phyloP scores from a whole-genome alignment of 2,888 invertebrate species.

The Elmis aenea region DNA sequence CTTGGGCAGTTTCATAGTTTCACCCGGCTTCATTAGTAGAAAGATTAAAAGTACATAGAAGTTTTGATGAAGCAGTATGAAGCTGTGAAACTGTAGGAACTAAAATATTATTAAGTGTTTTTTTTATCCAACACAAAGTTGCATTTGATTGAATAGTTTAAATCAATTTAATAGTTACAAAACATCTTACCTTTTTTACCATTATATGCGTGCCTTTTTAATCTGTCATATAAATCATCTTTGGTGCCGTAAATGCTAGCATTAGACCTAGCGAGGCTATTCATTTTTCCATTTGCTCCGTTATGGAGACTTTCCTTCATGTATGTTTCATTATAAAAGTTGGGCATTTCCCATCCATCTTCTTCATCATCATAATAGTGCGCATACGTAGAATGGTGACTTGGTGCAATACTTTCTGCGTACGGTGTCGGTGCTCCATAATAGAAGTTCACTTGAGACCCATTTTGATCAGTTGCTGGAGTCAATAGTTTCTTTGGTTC shows the following conservation, averaged over 20 bases:
- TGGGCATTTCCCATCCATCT: constrained; percentile 97
- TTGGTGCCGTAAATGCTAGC: constrained; percentile 93
- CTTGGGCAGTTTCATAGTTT: too few relatives aligned
- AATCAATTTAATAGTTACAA: background rate
- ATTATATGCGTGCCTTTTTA: constrained; percentile 91
- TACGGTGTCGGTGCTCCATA: constrained; percentile 93
- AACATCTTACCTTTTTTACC: constrained; percentile 88
- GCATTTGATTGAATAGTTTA: too few relatives aligned
- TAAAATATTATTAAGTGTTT: too few relatives aligned
- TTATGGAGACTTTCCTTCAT: constrained; percentile 92
- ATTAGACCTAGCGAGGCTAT: constrained; percentile 87
- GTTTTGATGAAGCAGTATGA: too few relatives aligned
- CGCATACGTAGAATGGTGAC: constrained; percentile 92
- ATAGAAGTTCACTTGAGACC: constrained; percentile 93
- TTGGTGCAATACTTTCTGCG: constrained; percentile 91
- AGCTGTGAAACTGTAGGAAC: too few relatives aligned
- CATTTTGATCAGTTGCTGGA: constrained; percentile 85
- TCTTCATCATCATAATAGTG: constrained; percentile 95
- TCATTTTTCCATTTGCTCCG: constrained; percentile 79
- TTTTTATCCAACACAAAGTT: too few relatives aligned
- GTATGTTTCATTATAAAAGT: constrained; percentile 93
- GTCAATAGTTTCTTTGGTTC: constrained; percentile 89
- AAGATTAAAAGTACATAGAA: too few relatives aligned
- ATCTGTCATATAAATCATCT: constrained; percentile 91
- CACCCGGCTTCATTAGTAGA: too few relatives aligned